Evolutionary conservation across 2,888 invertebrate species (phyloP).

Genomic region (Diadegma fenestrale): DNA sequence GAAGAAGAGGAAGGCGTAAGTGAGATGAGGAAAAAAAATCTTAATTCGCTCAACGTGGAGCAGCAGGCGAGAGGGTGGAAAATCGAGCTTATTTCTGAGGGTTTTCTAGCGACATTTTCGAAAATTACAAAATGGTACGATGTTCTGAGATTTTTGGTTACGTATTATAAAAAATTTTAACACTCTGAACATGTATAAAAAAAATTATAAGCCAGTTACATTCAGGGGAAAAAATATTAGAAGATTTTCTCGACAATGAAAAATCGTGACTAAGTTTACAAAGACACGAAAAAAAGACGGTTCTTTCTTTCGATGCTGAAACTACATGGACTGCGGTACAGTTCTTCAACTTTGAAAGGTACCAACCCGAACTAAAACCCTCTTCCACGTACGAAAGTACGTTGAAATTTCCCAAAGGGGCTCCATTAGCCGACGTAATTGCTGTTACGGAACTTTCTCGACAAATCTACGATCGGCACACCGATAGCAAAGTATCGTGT

Average conservation of each 20-base stretch:
- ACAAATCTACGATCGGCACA: slow-evolving; percentile 80
- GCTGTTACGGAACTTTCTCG: slow-evolving; percentile 80
- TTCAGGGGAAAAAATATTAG: neutral
- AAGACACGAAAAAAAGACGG: neutral
- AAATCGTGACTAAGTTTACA: neutral
- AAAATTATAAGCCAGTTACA: neutral
- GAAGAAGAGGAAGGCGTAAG: slow-evolving; percentile 8
- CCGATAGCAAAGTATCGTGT: slow-evolving; percentile 28
- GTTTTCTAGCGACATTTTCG: too few relatives aligned
- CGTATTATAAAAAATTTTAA: too few relatives aligned
- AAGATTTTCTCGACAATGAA: neutral
- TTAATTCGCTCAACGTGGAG: slow-evolving; percentile 60
- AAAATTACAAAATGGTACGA: too few relatives aligned
- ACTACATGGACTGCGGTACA: neutral
- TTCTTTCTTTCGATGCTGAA: neutral
- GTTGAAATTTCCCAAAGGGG: slow-evolving; percentile 76
- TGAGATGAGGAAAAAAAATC: slow-evolving; percentile 9
- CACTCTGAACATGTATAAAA: too few relatives aligned
- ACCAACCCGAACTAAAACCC: slow-evolving; percentile 19
- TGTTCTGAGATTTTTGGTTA: too few relatives aligned
- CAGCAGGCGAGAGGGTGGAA: slow-evolving; percentile 37
- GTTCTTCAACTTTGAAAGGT: slow-evolving; percentile 32
- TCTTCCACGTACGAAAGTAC: slow-evolving; percentile 71
- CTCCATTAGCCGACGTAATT: slow-evolving; percentile 81
- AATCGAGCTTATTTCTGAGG: too few relatives aligned